A percentile compares a stretch with the other conserved stretches of the same genome.
These are phyloP conservation scores for Holothuria glaberrima DNA, from an alignment of 35 echinoderm and acorn worm genomes.

Conservation along the genomic window DNA sequence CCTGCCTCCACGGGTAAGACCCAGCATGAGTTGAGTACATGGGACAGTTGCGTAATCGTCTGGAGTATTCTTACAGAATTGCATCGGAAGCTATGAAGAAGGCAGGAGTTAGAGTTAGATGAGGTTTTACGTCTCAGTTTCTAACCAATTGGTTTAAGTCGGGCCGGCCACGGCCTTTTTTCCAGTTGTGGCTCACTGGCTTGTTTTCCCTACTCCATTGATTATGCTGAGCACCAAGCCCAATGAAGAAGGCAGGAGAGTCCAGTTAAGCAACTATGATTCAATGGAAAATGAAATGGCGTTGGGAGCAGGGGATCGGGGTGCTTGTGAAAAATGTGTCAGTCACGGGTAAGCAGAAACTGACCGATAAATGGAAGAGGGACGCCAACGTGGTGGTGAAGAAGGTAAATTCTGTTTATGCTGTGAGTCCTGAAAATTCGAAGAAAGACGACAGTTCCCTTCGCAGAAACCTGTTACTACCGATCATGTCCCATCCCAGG, in stretches of 20 bases:
- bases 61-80: constrained; percentile 4
- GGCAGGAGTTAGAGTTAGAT: too few relatives aligned
- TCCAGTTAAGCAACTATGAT: constrained; percentile 55
- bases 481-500: too few relatives aligned
- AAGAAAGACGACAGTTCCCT: too few relatives aligned
- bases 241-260: background rate
- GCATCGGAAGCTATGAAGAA: background rate
- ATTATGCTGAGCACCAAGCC: too few relatives aligned
- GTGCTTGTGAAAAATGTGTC: constrained; percentile 59
- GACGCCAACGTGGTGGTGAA: constrained; percentile 41
- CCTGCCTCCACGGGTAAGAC: background rate
- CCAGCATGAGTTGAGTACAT: constrained; percentile 51
- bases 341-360: constrained; percentile 31
- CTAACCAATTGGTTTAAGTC: too few relatives aligned
- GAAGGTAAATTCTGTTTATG: constrained; percentile 56
- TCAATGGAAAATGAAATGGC: background rate
- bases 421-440: constrained; percentile 12
- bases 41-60: background rate
- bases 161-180: too few relatives aligned
- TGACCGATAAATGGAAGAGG: constrained; percentile 46
- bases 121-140: too few relatives aligned
- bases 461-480: too few relatives aligned
- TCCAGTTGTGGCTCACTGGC: too few relatives aligned
- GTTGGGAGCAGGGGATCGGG: constrained; percentile 19
- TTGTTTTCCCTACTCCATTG: too few relatives aligned